Evolutionary conservation across 2,888 invertebrate species (phyloP), one percentile per base, ranked within the genome.

Genomic region (Icerya purchasi): DNA sequence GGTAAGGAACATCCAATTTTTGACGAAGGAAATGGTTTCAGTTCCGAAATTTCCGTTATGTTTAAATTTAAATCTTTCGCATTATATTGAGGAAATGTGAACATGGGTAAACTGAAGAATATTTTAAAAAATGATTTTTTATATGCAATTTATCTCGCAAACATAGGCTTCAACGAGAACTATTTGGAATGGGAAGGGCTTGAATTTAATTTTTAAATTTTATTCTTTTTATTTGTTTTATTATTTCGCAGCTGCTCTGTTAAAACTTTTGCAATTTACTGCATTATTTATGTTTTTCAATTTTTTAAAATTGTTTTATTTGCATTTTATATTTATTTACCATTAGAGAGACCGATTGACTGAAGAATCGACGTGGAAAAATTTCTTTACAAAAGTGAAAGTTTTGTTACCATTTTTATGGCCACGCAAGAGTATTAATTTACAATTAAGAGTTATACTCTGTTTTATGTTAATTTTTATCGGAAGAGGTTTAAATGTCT

Each of bases 341-440:
- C n/a, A n/a, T n/a, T n/a, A 36, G 36, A 36, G 36, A 36, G 36
- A 36, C 5, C 36, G 36, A 36, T 36, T 8, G 5, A 14, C 14
- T 36, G 58, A 61, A 53, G 74, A 75, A 60, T 89, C 89, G 5
- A 84, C 89, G 50, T 90, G 88, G 77, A 76, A 76, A 61, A 86
- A 86, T 73, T 79, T 81, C 2, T 84, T 81, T 76, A 77, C 78
- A 66, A 93, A 93, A 72, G 70, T 88, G 14, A 80, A 80, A 66
- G 82, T 81, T 2, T 77, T 97, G 53, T 74, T 84, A 63, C 96
- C 96, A 1, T 96, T 91, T 74, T 74, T 97, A 36, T 98, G 97
- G 97, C 97, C 97, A 0, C 84, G 81, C 67, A 87, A 83, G 66
- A 84, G 84, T 69, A 58, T 74, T 21, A 67, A 76, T 8, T 76